phyloP scores from a whole-genome alignment of 2,113 vertebrate species.

The Chionomys nivalis region DNA sequence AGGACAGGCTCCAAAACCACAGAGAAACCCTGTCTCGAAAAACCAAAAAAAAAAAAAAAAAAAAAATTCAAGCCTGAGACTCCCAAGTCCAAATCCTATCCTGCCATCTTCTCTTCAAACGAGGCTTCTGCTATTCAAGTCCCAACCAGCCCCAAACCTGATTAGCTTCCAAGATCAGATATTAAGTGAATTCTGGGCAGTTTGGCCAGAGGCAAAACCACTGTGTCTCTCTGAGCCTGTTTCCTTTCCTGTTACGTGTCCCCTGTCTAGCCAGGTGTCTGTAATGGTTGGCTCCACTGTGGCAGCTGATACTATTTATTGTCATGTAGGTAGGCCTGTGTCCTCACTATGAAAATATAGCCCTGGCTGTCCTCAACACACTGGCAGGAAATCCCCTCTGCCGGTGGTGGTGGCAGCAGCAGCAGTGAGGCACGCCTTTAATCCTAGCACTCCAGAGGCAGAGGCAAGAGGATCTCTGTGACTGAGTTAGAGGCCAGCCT shows the following conservation, averaged over 20 bases:
- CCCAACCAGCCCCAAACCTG: not conserved
- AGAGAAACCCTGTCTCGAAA: too few species aligned
- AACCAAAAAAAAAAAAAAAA: too few species aligned
- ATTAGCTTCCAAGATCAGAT: not conserved
- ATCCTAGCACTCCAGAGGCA: not conserved
- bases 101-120: not conserved
- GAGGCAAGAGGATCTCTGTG: too few species aligned
- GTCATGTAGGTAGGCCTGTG: not conserved
- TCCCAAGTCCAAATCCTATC: slow-evolving; percentile 3
- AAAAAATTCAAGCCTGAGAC: not conserved
- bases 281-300: not conserved
- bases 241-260: not conserved
- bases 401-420: not conserved
- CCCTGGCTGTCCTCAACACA: not conserved
- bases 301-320: not conserved
- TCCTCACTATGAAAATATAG: not conserved
- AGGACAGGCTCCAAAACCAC: too few species aligned
- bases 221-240: not conserved
- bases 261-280: not conserved
- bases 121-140: not conserved
- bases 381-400: not conserved
- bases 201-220: not conserved
- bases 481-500: not conserved
- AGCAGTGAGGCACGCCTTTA: not conserved
- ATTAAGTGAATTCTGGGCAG: not conserved